phyloP scores from a whole-genome alignment of 1,140 invertebrate genomes.

The Lanistes nyassanus region DNA sequence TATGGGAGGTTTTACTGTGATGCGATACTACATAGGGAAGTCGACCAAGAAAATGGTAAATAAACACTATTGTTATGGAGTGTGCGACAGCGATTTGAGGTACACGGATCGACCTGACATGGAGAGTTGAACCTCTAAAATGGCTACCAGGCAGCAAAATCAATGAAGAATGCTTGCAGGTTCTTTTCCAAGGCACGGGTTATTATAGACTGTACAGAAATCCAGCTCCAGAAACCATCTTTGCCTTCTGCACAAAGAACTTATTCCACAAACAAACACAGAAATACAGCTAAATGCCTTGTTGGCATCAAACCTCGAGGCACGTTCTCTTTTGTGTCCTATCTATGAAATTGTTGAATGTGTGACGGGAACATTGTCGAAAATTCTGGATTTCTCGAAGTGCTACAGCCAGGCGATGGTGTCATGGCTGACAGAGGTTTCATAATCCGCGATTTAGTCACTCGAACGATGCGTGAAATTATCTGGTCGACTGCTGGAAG shows the following conservation, averaged over 20 bases:
- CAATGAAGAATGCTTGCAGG: no score
- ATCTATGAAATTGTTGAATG: constrained; percentile 44
- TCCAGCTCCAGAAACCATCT: constrained; percentile 37
- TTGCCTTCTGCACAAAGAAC: constrained; percentile 40
- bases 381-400: constrained; percentile 47
- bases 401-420: constrained; percentile 33
- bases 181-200: constrained; percentile 5
- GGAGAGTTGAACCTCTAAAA: no score
- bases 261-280: constrained; percentile 55
- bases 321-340: constrained; percentile 48
- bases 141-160: no score
- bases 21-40: no score
- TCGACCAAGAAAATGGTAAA: no score
- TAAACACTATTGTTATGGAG: no score
- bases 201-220: constrained; percentile 26
- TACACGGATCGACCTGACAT: no score
- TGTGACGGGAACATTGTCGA: constrained; percentile 53
- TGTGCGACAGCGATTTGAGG: no score
- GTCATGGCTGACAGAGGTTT: constrained; percentile 46
- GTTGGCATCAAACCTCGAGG: constrained; percentile 47
- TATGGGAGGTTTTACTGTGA: no score
- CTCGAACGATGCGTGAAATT: no score
- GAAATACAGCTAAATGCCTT: constrained; percentile 57
- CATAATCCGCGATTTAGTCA: constrained; percentile 30
- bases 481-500: no score